Evolutionary conservation across 2,113 vertebrate genomes (phyloP).

Genomic region (Danionella cerebrum): DNA sequence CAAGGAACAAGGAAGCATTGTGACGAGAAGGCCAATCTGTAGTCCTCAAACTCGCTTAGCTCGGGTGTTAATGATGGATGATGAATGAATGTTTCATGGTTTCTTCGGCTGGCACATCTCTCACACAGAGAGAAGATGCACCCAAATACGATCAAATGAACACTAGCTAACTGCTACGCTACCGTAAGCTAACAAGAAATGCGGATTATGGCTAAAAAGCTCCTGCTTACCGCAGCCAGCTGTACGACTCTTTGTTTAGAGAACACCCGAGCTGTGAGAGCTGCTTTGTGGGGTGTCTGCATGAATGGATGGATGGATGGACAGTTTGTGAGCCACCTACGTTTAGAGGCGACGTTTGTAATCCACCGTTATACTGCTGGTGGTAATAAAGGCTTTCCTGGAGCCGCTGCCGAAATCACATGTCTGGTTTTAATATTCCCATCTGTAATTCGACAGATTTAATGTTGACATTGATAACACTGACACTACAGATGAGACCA

Average conservation of each 20-base stretch:
- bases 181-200: not conserved
- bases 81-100: not conserved
- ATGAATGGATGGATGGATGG: not conserved
- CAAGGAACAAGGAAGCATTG: not conserved
- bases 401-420: not conserved
- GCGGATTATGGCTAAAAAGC: not conserved
- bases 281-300: not conserved
- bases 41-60: not conserved
- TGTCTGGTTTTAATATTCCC: not conserved
- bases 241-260: not conserved
- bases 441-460: not conserved
- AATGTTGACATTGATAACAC: not conserved
- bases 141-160: not conserved
- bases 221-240: conserved; percentile 13
- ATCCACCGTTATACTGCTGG: not conserved
- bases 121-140: not conserved
- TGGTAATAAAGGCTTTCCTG: not conserved
- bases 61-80: not conserved
- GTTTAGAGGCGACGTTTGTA: not conserved
- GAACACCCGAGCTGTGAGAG: not conserved
- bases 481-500: not conserved
- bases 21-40: not conserved
- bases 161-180: conserved; percentile 6
- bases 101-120: not conserved
- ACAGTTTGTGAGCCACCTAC: not conserved